Percentiles rank a stretch among this genome's conserved stretches.
phyloP scores from a whole-genome alignment of 1,140 invertebrate genomes.

The Drosophila yakuba region DNA sequence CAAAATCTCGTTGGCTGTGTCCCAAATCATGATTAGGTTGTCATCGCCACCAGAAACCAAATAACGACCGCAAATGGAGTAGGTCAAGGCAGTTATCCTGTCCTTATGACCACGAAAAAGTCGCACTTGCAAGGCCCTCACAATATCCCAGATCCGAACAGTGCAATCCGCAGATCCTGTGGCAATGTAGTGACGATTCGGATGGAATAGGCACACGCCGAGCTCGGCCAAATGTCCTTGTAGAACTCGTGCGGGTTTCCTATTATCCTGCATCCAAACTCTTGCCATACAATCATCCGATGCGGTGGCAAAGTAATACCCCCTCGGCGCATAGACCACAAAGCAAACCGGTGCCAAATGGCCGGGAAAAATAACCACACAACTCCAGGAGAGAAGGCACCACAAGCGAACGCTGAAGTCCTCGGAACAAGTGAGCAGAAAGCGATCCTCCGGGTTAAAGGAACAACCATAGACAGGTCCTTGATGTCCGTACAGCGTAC shows the following conservation, averaged over 20 bases:
- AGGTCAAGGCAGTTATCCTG: constrained; percentile 31
- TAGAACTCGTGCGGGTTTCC: constrained; percentile 23
- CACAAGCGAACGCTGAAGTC: constrained; percentile 55
- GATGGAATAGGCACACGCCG: constrained; percentile 48
- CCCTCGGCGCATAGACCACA: constrained; percentile 47
- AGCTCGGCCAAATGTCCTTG: constrained; percentile 53
- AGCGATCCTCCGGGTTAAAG: constrained; percentile 52
- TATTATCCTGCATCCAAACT: constrained; percentile 55
- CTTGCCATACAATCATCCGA: constrained; percentile 57
- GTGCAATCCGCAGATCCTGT: constrained; percentile 61
- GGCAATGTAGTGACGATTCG: constrained; percentile 59
- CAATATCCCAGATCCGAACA: constrained; percentile 54
- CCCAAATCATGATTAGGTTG: constrained; percentile 46
- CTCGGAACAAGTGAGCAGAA: constrained; percentile 50
- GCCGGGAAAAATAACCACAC: constrained; percentile 56
- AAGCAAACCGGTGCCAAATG: constrained; percentile 31
- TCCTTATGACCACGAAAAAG: constrained; percentile 44
- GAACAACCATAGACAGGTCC: constrained; percentile 34
- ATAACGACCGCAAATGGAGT: constrained; percentile 51
- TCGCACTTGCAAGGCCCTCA: constrained; percentile 41
- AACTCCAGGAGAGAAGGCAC: constrained; percentile 61
- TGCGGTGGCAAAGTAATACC: constrained; percentile 52
- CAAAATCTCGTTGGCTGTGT: constrained; percentile 29
- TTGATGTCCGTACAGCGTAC: constrained; percentile 45
- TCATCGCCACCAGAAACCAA: constrained; percentile 52